Conservation (phyloP, 2,888 invertebrate species). For the Lepeophtheirus nordmannii region DNA sequence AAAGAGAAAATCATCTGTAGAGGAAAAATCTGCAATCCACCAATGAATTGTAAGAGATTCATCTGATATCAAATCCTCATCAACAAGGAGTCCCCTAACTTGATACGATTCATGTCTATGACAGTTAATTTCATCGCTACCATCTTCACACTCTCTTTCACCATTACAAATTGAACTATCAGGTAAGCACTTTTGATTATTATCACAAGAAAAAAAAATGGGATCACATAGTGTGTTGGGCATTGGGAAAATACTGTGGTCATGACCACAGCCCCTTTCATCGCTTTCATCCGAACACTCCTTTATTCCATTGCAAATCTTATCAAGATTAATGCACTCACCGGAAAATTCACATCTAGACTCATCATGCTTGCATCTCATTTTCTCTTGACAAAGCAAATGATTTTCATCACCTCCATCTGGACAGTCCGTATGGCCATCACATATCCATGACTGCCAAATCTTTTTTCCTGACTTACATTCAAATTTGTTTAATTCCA, state of each 20-base stretch:
- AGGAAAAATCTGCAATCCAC: constrained; percentile 38
- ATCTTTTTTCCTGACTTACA: constrained; percentile 43
- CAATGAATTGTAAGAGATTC: constrained; percentile 50
- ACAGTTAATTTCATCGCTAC: constrained; percentile 29
- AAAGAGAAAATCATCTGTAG: constrained; percentile 43
- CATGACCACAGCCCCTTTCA: constrained; percentile 37
- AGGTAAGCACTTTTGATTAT: constrained; percentile 50
- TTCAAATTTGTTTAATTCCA: constrained; percentile 26
- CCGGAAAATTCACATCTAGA: constrained; percentile 47
- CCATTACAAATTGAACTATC: constrained; percentile 34
- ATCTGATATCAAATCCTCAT: constrained; percentile 46
- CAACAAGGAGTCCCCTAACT: constrained; percentile 49
- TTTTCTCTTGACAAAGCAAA: constrained; percentile 33
- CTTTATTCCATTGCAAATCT: constrained; percentile 40
- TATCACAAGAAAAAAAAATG: constrained; percentile 51
- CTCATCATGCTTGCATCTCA: constrained; percentile 33
- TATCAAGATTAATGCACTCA: constrained; percentile 42
- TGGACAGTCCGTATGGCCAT: constrained; percentile 44
- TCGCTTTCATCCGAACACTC: constrained; percentile 46
- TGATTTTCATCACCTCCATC: constrained; percentile 47
- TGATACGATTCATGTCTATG: constrained; percentile 45
- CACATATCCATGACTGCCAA: constrained; percentile 46
- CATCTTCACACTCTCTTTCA: constrained; percentile 33
- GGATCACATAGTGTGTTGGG: constrained; percentile 42
- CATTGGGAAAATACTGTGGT: constrained; percentile 31